Conservation (phyloP, 1,140 invertebrate species). For the Platorchestia sp. region DNA sequence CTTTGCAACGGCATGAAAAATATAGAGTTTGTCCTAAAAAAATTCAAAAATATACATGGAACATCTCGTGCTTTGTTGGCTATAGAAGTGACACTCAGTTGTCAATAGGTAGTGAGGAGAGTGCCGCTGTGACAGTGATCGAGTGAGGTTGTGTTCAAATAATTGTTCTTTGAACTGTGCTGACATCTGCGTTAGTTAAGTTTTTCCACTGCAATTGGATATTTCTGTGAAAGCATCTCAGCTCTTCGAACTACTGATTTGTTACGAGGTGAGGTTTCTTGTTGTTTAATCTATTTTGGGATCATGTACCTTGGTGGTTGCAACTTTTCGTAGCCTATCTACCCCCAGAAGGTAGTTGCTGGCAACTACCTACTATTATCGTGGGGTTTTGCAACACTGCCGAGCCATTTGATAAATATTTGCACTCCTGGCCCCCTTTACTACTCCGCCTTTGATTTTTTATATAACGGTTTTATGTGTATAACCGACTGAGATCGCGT, state of each 20-base stretch:
- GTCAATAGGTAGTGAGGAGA: no score
- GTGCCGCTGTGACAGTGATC: slow-evolving; percentile 38
- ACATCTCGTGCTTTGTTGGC: no score
- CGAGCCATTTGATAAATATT: not conserved
- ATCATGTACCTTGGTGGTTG: not conserved
- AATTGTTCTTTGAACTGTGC: not conserved
- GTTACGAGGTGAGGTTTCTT: not conserved
- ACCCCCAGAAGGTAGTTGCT: slow-evolving; percentile 28
- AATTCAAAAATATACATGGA: no score
- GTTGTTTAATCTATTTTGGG: not conserved
- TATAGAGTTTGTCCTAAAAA: no score
- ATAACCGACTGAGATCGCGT: not conserved
- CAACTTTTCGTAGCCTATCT: slow-evolving; percentile 31
- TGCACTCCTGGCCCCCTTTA: not conserved
- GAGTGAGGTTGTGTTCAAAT: not conserved
- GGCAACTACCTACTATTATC: not conserved
- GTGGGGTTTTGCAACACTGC: not conserved
- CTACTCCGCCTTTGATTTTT: not conserved
- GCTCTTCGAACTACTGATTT: not conserved
- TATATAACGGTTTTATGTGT: not conserved
- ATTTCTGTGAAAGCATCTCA: not conserved
- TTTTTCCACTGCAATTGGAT: not conserved
- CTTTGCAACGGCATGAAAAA: no score
- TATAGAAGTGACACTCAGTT: no score
- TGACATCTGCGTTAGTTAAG: slow-evolving; percentile 20